Conservation (phyloP, 2,113 vertebrate genomes). For the Myotis lucifugus region DNA sequence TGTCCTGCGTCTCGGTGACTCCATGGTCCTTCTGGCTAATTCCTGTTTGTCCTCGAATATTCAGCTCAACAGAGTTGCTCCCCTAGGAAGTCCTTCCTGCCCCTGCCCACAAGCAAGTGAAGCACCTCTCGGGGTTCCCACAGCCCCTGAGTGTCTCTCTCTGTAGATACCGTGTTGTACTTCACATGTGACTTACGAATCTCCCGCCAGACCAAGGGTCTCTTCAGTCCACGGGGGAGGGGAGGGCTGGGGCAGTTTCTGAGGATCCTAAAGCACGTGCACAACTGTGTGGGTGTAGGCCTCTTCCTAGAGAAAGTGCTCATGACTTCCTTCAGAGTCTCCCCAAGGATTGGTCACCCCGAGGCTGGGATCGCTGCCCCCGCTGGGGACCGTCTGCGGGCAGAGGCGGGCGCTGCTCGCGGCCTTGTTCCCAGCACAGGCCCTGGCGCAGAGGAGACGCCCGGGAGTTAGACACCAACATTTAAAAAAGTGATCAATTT, state of each 20-base stretch:
- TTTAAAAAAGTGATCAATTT: not conserved
- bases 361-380: not conserved
- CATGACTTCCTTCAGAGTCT: not conserved
- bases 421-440: not conserved
- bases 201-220: not conserved
- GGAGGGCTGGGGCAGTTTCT: not conserved
- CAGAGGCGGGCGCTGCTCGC: not conserved
- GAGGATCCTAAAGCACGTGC: not conserved
- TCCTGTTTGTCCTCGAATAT: not conserved
- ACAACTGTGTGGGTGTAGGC: not conserved
- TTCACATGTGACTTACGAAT: slow-evolving; percentile 20
- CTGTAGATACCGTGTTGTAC: not conserved
- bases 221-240: not conserved
- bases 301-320: not conserved
- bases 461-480: not conserved
- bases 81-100: not conserved
- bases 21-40: not conserved
- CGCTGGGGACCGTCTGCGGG: accelerated
- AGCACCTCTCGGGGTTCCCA: not conserved
- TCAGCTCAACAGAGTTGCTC: not conserved
- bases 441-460: not conserved
- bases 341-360: not conserved
- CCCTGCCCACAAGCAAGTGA: not conserved
- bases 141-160: not conserved
- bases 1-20: too few relatives aligned